Evolutionary conservation across 2,888 invertebrate genomes (phyloP).

Genomic region (Nephrotoma flavescens): DNA sequence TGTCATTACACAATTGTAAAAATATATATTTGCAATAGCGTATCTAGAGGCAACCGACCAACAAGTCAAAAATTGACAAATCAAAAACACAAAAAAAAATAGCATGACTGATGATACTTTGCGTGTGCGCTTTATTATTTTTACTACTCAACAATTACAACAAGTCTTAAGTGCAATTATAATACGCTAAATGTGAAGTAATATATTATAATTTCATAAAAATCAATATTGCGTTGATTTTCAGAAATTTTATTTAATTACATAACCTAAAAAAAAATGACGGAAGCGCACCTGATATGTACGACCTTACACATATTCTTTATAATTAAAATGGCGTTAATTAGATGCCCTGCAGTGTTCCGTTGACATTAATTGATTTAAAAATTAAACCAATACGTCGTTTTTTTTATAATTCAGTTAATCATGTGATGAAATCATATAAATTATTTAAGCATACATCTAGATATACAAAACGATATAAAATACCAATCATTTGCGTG

Average conservation of each 20-base stretch:
- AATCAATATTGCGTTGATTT: not conserved
- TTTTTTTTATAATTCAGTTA: not conserved
- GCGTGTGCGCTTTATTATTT: not conserved
- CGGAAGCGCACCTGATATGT: not conserved
- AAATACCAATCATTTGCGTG: not conserved
- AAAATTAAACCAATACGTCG: not conserved
- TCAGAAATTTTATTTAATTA: not conserved
- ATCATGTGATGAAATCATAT: not conserved
- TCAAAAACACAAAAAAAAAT: not conserved
- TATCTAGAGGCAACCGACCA: not conserved
- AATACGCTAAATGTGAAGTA: not conserved
- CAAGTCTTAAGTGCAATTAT: not conserved
- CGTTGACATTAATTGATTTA: not conserved
- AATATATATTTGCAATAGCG: not conserved
- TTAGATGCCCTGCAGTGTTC: not conserved
- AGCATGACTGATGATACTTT: not conserved
- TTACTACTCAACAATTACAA: not conserved
- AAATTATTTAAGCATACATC: no score
- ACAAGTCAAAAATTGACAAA: not conserved
- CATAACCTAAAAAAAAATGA: not conserved
- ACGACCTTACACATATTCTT: not conserved
- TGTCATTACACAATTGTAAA: not conserved
- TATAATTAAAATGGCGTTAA: not conserved
- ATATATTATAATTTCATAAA: not conserved
- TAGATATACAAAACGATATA: not conserved